Conservation (phyloP, 92 coral and sea anemone species). For the Phenganax stokvisi region DNA sequence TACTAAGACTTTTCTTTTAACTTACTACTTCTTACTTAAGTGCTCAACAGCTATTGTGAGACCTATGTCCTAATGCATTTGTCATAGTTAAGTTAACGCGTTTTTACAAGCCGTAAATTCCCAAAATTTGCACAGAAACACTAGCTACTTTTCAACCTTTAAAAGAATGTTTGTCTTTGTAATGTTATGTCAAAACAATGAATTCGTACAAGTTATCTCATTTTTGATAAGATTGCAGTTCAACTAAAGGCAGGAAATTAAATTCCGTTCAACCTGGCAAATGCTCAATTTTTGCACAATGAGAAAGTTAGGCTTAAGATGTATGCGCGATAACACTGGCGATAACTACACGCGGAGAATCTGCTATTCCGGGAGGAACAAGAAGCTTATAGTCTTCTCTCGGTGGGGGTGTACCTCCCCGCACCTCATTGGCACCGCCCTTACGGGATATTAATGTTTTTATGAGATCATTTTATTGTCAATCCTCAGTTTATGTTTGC, state of each 20-base stretch:
- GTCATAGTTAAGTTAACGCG: no score
- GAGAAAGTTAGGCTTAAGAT: background rate
- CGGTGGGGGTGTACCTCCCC: slow-evolving; percentile 11
- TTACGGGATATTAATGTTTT: background rate
- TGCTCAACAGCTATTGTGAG: no score
- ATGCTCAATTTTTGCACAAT: slow-evolving; percentile 15
- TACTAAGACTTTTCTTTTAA: no score
- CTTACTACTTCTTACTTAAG: no score
- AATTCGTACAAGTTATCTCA: background rate
- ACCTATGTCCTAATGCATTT: no score
- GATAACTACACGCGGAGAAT: no score
- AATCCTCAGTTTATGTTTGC: background rate
- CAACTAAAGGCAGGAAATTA: slow-evolving; percentile 21
- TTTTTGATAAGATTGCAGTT: background rate
- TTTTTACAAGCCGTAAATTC: no score
- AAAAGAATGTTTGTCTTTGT: background rate
- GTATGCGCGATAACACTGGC: no score
- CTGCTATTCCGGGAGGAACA: no score
- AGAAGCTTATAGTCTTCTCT: background rate
- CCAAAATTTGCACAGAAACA: background rate
- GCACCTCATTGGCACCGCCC: background rate
- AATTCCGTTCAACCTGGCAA: slow-evolving; percentile 12
- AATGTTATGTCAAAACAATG: background rate
- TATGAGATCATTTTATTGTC: background rate
- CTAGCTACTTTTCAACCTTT: background rate